Evolutionary conservation across 2,113 vertebrate species (phyloP).

Genomic region (Brienomyrus longianalis): DNA sequence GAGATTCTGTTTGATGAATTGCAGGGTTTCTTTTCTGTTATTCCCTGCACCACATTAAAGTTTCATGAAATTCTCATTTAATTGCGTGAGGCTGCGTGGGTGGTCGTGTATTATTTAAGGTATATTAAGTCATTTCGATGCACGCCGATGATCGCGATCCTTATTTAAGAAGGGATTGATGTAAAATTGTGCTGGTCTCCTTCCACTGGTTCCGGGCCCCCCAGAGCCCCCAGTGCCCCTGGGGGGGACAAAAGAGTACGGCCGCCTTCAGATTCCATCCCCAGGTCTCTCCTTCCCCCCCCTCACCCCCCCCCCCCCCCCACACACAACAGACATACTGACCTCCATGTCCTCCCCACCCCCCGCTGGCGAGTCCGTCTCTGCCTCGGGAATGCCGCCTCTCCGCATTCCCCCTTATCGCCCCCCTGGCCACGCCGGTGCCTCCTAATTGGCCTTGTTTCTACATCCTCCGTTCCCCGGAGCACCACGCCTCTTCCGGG

Average conservation of each 20-base stretch:
- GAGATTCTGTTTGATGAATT: neutral
- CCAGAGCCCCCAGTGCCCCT: neutral
- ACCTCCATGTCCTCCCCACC: neutral
- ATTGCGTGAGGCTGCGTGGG: neutral
- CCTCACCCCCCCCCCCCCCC: neutral
- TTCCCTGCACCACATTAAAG: neutral
- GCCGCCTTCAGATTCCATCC: constrained; percentile 34
- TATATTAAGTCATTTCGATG: neutral
- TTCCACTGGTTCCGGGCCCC: too few species aligned
- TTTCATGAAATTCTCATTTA: neutral
- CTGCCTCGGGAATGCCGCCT: neutral
- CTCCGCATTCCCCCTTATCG: neutral
- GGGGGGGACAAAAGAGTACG: constrained; percentile 18
- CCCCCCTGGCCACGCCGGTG: neutral
- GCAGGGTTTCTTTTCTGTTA: neutral
- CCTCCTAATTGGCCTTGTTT: neutral
- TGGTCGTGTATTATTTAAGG: neutral
- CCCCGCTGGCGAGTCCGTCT: neutral
- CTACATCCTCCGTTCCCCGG: neutral
- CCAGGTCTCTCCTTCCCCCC: constrained; percentile 25
- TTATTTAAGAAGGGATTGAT: neutral
- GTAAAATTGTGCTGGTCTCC: neutral
- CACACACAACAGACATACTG: neutral
- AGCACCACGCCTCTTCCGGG: too few species aligned
- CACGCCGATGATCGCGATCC: neutral